A percentile compares a stretch with the other conserved stretches of the same genome.
These are phyloP conservation scores for Amyelois transitella DNA, from an alignment of 1,140 invertebrate species.

Conservation along the genomic window DNA sequence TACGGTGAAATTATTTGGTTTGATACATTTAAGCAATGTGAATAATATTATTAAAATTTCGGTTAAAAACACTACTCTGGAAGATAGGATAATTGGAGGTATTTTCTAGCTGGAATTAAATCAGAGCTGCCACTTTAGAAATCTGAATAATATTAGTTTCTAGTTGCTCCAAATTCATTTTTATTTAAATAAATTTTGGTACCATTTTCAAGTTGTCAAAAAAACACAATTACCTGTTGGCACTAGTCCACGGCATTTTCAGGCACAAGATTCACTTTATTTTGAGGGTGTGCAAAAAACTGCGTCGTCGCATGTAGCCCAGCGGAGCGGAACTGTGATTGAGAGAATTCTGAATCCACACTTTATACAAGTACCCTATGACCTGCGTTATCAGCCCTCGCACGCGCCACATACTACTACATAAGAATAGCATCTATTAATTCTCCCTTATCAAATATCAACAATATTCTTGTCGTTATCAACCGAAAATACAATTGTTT, in stretches of 20 bases:
- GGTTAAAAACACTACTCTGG: too few relatives aligned
- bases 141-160: too few relatives aligned
- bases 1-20: too few relatives aligned
- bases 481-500: neutral
- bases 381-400: slow-evolving; percentile 54
- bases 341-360: slow-evolving; percentile 20
- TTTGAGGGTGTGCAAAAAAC: slow-evolving; percentile 63
- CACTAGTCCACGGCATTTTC: slow-evolving; percentile 68
- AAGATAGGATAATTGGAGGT: too few relatives aligned
- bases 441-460: neutral
- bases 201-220: too few relatives aligned
- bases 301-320: slow-evolving; percentile 44
- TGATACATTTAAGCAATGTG: too few relatives aligned
- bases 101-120: too few relatives aligned
- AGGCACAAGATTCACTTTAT: slow-evolving; percentile 50
- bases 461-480: slow-evolving; percentile 2
- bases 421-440: neutral
- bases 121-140: too few relatives aligned
- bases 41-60: too few relatives aligned
- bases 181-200: too few relatives aligned
- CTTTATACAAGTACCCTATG: slow-evolving; percentile 58
- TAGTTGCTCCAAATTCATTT: too few relatives aligned
- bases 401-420: slow-evolving; percentile 43
- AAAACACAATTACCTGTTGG: slow-evolving; percentile 49
- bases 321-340: slow-evolving; percentile 33